Percentiles rank a stretch among this genome's conserved stretches.
Conservation (phyloP, 2,113 vertebrate species). For the Pogona vitticeps region DNA sequence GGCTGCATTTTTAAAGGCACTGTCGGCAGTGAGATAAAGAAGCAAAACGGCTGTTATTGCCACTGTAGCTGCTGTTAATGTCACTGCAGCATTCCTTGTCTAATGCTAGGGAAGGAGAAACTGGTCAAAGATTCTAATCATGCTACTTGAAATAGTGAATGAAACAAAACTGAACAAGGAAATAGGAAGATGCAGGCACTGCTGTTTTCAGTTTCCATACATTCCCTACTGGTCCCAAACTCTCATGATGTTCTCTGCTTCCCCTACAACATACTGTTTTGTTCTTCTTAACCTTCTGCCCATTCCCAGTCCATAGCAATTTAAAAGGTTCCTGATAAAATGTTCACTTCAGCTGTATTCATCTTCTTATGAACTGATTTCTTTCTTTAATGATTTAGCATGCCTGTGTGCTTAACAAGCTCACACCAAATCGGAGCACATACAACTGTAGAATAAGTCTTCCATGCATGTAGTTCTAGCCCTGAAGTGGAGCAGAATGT, state of each 20-base stretch:
- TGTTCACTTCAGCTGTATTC: background rate
- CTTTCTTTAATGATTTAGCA: background rate
- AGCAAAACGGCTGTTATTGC: background rate
- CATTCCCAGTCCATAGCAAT: background rate
- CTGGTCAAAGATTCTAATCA: background rate
- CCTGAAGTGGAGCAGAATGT: background rate
- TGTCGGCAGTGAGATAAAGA: background rate
- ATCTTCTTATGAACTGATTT: background rate
- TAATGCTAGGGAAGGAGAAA: background rate
- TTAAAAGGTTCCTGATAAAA: background rate
- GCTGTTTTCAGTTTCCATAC: background rate
- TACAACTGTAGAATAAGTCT: background rate
- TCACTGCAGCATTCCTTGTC: background rate
- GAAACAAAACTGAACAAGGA: background rate
- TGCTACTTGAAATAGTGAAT: background rate
- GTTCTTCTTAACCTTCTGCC: background rate
- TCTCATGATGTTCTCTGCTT: background rate
- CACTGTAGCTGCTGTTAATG: background rate
- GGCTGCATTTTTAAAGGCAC: background rate
- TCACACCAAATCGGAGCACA: background rate
- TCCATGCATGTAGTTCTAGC: background rate
- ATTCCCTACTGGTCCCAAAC: background rate
- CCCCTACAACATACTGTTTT: background rate
- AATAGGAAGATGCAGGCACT: background rate
- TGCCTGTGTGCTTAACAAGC: background rate